Evolutionary conservation across 2,797 vertebrate species (phyloP), one percentile per base, ranked within the genome.

Genomic region (Trachurus trachurus): DNA sequence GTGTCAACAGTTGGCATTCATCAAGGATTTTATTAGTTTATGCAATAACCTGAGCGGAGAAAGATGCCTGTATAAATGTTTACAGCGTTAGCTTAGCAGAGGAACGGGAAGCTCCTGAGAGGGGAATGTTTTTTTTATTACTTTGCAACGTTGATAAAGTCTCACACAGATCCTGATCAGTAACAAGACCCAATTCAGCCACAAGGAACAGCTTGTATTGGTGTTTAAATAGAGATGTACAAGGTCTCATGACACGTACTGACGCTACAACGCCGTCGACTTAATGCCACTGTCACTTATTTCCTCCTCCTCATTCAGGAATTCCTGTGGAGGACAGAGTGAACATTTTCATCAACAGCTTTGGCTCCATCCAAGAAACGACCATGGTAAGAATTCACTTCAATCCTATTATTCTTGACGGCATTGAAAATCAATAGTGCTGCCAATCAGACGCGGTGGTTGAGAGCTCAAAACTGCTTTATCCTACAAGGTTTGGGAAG

Each of bases 301-400:
- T 79, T 54, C 37, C 40, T 80, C 13, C 76, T 11, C 76, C 64
- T 66, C 5, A 76, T 78, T 17, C 74, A 99, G 98, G 98, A 61
- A 97, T 98, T 87, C 98, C 98, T 63, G 98, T 99, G 7, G 98
- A 99, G 87, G 98, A 99, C 83, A 95, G 96, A 81, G 98, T 99
- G 81, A 99, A 99, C 88, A 99, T 99, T 92, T 99, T 99, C 94
- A 99, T 99, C 94, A 99, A 99, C 95, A 99, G 98, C 88, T 99
- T 99, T 92, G 98, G 98, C 57, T 99, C 98, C 31, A 99, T 99
- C 92, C 98, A 99, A 87, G 98, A 99, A 91, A 99, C 98, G 39
- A 99, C 98, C 17, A 99, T 99, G 98, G 98, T 99, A 96, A 97
- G 96, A 85, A 60, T 65, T 60, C 19, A 21, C 50, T 42, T 42